These are phyloP conservation scores for Aquatica leii DNA, from an alignment of 2,888 invertebrate species.

Conservation along the genomic window DNA sequence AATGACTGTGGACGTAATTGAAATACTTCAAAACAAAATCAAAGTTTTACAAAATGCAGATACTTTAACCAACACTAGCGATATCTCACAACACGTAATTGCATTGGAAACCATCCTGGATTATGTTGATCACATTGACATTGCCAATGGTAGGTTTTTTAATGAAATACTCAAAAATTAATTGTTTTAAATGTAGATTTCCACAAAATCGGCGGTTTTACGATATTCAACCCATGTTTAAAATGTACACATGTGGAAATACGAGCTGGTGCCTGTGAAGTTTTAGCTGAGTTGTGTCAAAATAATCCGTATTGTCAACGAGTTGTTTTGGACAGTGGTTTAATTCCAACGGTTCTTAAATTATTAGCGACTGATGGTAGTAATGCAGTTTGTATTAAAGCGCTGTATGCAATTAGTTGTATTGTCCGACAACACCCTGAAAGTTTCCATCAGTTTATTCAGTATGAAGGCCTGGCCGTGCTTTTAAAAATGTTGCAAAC, in stretches of 20 bases:
- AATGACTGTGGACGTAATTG: conserved; percentile 74
- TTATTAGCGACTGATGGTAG: conserved; percentile 68
- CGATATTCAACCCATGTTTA: conserved; percentile 74
- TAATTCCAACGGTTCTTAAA: conserved; percentile 70
- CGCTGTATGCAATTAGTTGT: conserved; percentile 83
- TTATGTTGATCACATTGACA: conserved; percentile 77
- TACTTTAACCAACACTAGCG: conserved; percentile 60
- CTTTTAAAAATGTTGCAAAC: conserved; percentile 69
- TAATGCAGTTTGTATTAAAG: conserved; percentile 69
- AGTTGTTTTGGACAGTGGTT: conserved; percentile 70
- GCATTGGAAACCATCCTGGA: conserved; percentile 76
- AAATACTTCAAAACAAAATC: conserved; percentile 71
- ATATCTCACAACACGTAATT: conserved; percentile 66
- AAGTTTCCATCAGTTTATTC: conserved; percentile 68
- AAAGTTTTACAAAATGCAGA: conserved; percentile 63
- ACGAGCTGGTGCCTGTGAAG: conserved; percentile 69
- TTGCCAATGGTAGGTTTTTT: conserved; percentile 73
- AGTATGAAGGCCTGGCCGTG: conserved; percentile 72
- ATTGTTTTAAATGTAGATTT: conserved; percentile 68
- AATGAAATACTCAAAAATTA: conserved; percentile 14
- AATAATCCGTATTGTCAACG: conserved; percentile 87
- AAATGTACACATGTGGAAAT: conserved; percentile 69
- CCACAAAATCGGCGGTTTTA: conserved; percentile 83
- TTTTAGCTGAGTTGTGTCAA: conserved; percentile 83
- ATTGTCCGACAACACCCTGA: conserved; percentile 70